phyloP scores from a whole-genome alignment of 2,888 invertebrate genomes.

The Trichacis sp. region DNA sequence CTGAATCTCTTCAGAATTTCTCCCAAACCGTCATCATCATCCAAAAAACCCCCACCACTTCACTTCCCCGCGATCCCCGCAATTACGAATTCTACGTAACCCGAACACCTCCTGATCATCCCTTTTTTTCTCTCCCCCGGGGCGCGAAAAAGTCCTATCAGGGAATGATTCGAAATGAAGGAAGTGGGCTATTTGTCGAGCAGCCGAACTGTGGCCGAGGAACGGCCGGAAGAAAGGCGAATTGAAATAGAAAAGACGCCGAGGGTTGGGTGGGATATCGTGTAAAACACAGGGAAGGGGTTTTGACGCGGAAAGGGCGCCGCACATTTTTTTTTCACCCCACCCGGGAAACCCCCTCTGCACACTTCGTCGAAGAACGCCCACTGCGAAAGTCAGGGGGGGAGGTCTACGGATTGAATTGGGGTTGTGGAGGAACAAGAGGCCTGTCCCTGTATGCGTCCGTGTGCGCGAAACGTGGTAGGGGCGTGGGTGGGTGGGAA shows the following conservation, averaged over 20 bases:
- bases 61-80: too few relatives aligned
- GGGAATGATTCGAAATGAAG: slow-evolving; percentile 13
- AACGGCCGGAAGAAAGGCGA: slow-evolving; percentile 16
- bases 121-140: too few relatives aligned
- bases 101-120: too few relatives aligned
- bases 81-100: too few relatives aligned
- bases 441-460: slow-evolving; percentile 11
- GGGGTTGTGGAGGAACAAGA: slow-evolving; percentile 14
- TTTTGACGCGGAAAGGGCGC: slow-evolving; percentile 22
- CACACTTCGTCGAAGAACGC: slow-evolving; percentile 53
- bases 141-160: slow-evolving; percentile 8
- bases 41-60: too few relatives aligned
- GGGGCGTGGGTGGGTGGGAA: not conserved
- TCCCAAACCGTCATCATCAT: too few relatives aligned
- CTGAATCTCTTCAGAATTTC: too few relatives aligned
- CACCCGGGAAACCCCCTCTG: slow-evolving; percentile 36
- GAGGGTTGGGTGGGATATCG: slow-evolving; percentile 28
- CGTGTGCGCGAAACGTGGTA: slow-evolving; percentile 11
- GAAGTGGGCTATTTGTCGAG: slow-evolving; percentile 28
- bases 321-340: slow-evolving; percentile 50
- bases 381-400: slow-evolving; percentile 51
- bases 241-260: slow-evolving; percentile 12
- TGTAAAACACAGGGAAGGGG: slow-evolving; percentile 26
- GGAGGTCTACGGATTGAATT: slow-evolving; percentile 25
- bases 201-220: slow-evolving; percentile 17